phyloP scores from a whole-genome alignment of 2,113 vertebrate species.

The Grallaria varia region DNA sequence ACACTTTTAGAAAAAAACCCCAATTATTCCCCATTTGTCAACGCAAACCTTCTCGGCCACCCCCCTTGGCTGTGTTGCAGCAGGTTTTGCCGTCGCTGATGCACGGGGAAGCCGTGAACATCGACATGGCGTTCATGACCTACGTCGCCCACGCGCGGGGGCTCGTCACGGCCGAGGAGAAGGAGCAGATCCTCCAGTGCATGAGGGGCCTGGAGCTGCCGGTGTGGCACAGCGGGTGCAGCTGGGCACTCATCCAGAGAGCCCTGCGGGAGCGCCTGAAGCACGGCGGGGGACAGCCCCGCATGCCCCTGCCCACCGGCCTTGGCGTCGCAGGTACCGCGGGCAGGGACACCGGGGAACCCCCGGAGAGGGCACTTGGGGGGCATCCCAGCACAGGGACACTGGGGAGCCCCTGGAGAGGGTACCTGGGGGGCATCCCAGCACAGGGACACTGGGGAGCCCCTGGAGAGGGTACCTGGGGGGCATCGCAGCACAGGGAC shows the following conservation, averaged over 20 bases:
- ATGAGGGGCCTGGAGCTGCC: constrained; percentile 81
- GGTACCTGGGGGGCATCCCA: fast-evolving
- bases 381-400: fast-evolving
- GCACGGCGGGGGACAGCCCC: constrained; percentile 74
- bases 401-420: fast-evolving
- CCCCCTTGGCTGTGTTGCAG: not conserved
- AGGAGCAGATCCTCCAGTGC: constrained; percentile 77
- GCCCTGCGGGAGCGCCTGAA: constrained; percentile 78
- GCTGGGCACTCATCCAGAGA: constrained; percentile 74
- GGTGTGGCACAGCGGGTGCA: constrained; percentile 75
- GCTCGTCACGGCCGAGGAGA: constrained; percentile 65
- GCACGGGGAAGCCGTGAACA: constrained; percentile 82
- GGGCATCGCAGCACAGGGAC: fast-evolving
- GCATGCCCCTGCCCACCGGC: constrained; percentile 80
- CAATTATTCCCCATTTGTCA: not conserved
- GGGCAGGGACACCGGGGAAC: fast-evolving
- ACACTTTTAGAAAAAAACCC: not conserved
- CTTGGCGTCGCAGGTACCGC: constrained; percentile 74
- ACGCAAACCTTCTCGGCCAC: not conserved
- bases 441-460: fast-evolving
- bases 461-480: fast-evolving
- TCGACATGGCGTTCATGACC: constrained; percentile 85
- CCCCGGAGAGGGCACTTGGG: fast-evolving
- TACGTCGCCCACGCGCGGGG: constrained; percentile 72
- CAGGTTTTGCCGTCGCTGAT: constrained; percentile 78